Evolutionary conservation across 2,113 vertebrate genomes (phyloP), one percentile per base, ranked within the genome.

Genomic region (Chlorodrepanis virens): DNA sequence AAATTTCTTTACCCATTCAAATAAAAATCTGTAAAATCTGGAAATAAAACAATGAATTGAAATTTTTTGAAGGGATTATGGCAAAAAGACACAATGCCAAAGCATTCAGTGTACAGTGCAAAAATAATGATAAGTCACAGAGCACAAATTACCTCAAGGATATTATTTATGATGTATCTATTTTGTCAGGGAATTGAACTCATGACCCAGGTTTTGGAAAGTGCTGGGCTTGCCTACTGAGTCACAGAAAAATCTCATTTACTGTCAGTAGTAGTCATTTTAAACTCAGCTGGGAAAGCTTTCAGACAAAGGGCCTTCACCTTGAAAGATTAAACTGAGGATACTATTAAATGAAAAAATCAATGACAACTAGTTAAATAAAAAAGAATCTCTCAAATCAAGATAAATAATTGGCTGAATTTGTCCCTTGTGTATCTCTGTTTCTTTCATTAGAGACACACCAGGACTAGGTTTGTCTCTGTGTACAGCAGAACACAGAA

Each of bases 301-400:
- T 95, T 95, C 94, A 94, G 72, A 75, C 63, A 90, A 90, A 94
- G 63, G 84, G 53, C 35, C 54, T 95, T 94, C 82, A 90, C 90
- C 82, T 96, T 87, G 82, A 83, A 95, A 89, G 93, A 80, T 96
- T 95, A 96, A 96, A 83, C 67, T 61, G 78, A 93, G 49, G 63
- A 85, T 83, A 86, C 50, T 61, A 63, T 88, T 94, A 96, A 96
- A 94, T 83, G 76, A 54, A 94, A 95, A 94, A 97, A 96, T 94
- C 92, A 95, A 94, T 96, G 59, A 65, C 54, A 93, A 77, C 70
- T 59, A 94, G 87, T 93, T 96, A 96, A 94, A 96, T 80, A 82
- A 69, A 93, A 93, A 80, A 70, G 27, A 93, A 84, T 61, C 53
- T 85, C 75, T 76, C 50, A 95, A 86, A 93, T 88, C 45, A 90